Evolutionary conservation across 2,113 vertebrate genomes (phyloP).

Genomic region (Thunnus maccoyii): DNA sequence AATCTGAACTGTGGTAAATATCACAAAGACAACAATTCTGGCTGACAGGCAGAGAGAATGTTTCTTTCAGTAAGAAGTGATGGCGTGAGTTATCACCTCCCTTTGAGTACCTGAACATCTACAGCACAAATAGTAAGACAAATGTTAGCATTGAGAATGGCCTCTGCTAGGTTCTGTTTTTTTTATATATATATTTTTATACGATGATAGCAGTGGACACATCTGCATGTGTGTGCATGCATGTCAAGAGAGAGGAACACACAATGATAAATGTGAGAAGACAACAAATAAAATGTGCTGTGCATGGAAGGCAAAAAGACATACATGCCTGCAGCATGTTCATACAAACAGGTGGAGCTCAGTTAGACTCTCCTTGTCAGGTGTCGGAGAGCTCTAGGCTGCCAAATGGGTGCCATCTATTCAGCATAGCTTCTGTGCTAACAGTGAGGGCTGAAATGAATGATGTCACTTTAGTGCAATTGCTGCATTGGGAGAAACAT

Average conservation of each 20-base stretch:
- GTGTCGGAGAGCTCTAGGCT: constrained; percentile 47
- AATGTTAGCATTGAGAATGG: constrained; percentile 29
- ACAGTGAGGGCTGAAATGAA: constrained; percentile 70
- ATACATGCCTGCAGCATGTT: constrained; percentile 32
- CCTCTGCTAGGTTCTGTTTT: constrained; percentile 12
- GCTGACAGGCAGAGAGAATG: constrained; percentile 36
- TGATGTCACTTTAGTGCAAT: constrained; percentile 65
- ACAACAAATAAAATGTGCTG: constrained; percentile 6
- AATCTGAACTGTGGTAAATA: constrained; percentile 38
- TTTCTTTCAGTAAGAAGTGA: constrained; percentile 35
- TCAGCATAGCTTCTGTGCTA: constrained; percentile 40
- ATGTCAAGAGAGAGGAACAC: constrained; percentile 1
- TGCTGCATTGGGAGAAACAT: constrained; percentile 65
- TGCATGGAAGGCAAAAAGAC: neutral
- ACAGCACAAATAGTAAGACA: constrained; percentile 34
- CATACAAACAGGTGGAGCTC: constrained; percentile 64
- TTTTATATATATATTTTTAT: neutral
- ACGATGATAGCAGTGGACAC: neutral
- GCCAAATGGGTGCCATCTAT: constrained; percentile 53
- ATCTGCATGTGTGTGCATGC: constrained; percentile 2
- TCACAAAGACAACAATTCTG: constrained; percentile 22
- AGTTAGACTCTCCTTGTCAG: constrained; percentile 49
- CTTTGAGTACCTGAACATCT: constrained; percentile 21
- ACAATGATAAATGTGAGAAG: neutral
- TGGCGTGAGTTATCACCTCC: constrained; percentile 37